Conservation (phyloP, 2,888 invertebrate genomes). For the Coleophora flavipennella region DNA sequence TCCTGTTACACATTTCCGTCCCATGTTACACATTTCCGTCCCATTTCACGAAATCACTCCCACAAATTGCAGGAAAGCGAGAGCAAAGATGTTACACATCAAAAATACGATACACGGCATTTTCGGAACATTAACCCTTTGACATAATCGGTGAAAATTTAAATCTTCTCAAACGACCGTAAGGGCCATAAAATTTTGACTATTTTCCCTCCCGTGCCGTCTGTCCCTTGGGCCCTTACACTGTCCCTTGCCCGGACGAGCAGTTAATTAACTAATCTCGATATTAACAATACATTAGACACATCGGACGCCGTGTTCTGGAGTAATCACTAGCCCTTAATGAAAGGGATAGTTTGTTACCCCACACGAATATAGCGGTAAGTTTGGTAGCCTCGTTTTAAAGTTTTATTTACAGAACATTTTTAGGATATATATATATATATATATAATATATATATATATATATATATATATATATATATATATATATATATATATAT, state of each 20-base stretch:
- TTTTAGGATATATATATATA: too few relatives aligned
- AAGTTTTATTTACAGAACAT: too few relatives aligned
- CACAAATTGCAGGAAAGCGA: too few relatives aligned
- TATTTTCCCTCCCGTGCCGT: slow-evolving; percentile 6
- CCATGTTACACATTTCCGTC: neutral
- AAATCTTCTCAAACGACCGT: too few relatives aligned
- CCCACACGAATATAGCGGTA: slow-evolving; percentile 2
- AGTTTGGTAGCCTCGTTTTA: too few relatives aligned
- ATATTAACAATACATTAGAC: slow-evolving; percentile 71
- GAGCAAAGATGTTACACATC: too few relatives aligned
- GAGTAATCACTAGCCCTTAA: slow-evolving; percentile 23
- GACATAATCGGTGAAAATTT: slow-evolving; percentile 3
- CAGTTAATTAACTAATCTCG: slow-evolving; percentile 71
- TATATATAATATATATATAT: too few relatives aligned
- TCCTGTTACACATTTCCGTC: too few relatives aligned
- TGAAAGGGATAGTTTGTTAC: slow-evolving; percentile 17
- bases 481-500: too few relatives aligned
- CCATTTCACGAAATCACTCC: neutral
- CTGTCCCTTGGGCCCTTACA: slow-evolving; percentile 14
- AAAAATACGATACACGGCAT: too few relatives aligned
- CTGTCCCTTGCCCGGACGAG: slow-evolving; percentile 39
- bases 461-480: too few relatives aligned
- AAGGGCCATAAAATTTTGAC: neutral
- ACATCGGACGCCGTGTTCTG: slow-evolving; percentile 52
- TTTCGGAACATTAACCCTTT: neutral